These are phyloP conservation scores for Phallusia fumigata DNA, from an alignment of 23 tunicate species.

Conservation along the genomic window DNA sequence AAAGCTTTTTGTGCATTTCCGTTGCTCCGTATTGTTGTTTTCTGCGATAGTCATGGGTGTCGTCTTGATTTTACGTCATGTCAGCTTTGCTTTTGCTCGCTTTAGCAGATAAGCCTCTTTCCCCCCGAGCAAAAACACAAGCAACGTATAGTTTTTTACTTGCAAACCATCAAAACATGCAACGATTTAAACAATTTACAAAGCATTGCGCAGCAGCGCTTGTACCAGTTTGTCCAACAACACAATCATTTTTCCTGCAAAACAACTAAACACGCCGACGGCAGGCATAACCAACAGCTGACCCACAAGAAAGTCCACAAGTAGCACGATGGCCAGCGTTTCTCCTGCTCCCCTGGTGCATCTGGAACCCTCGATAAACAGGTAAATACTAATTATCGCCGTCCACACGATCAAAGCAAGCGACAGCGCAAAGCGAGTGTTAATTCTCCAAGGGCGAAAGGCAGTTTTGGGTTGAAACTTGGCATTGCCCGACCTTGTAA, in stretches of 20 bases:
- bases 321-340: neutral
- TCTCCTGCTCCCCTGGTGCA: neutral
- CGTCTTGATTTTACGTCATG: too few species aligned
- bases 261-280: neutral
- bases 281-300: neutral
- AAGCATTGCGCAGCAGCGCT: neutral
- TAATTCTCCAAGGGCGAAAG: neutral
- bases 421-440: neutral
- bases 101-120: too few species aligned
- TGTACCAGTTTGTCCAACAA: neutral
- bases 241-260: neutral
- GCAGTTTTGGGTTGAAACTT: too few species aligned
- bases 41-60: too few species aligned
- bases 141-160: too few species aligned
- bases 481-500: neutral
- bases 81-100: too few species aligned
- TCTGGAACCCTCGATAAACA: neutral
- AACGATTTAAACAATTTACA: neutral
- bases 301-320: neutral
- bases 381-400: neutral
- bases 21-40: too few species aligned
- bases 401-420: neutral
- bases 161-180: too few species aligned
- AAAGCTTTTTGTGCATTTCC: too few species aligned
- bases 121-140: too few species aligned